Evolutionary conservation across 1,140 invertebrate species (phyloP), one percentile per base, ranked within the genome.

Genomic region (Ruditapes philippinarum): DNA sequence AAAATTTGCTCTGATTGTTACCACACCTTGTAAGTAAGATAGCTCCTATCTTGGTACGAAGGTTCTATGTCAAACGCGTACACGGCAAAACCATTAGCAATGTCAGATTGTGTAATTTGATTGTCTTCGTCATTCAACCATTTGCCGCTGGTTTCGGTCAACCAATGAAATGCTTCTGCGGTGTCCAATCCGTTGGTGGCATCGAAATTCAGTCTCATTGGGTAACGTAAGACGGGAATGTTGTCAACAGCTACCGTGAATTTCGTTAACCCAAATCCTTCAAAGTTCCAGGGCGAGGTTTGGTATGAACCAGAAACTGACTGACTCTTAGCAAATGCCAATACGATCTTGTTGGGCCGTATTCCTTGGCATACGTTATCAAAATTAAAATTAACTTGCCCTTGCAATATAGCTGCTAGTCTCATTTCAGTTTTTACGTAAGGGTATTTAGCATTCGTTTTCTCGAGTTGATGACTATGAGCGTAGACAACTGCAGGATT

Each of bases 71-170:
- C 65, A 36, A 90, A 90, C 19, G 83, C 60, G 28, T 90, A 88
- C 9, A 90, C 38, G 4, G 89, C 62, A 60, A 65, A 90, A 11
- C 89, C 89, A 2, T 28, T 9, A 17, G 49, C 70, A 4, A 90
- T 45, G 25, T 90, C 68, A 31, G 68, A 25, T 87, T 84, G 62
- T 22, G 45, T 36, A 54, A 90, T 51, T 17, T 86, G 62, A 40
- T 76, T 73, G n/a, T 83, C 89, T 12, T 40, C 31, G 51, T 90
- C 84, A 42, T 54, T 28, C 83, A 87, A 40, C 84, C 89, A 90
- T 88, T 90, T 90, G 7, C 80, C 89, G 14, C 68, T 87, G 14
- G 40, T 33, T 83, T 83, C 33, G 38, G 88, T 83, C 89, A 90
- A 87, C n/a, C 42, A 74, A 14, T 33, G 40, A 31, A 62, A 65